phyloP scores from a whole-genome alignment of 2,888 invertebrate genomes.

The Eilema depressum region DNA sequence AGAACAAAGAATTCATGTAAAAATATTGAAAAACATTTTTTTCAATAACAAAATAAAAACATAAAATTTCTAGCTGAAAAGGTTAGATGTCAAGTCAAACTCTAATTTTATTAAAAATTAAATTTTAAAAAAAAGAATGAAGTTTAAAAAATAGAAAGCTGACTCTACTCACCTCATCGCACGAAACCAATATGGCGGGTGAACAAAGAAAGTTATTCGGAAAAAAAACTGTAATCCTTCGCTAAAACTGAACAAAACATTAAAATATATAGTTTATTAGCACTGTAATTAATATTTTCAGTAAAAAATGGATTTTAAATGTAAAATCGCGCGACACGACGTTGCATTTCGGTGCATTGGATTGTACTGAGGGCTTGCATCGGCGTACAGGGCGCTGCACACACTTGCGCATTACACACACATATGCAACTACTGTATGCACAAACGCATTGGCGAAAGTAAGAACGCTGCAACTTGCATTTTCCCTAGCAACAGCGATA shows the following conservation, averaged over 20 bases:
- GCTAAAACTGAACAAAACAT: constrained; percentile 34
- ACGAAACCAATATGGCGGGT: constrained; percentile 67
- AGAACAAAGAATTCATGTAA: constrained; percentile 16
- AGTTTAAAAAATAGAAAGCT: constrained; percentile 59
- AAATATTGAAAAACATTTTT: background rate
- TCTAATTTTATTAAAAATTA: constrained; percentile 18
- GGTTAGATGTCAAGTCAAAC: background rate
- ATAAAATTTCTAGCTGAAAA: background rate
- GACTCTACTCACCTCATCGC: constrained; percentile 59
- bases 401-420: constrained; percentile 41
- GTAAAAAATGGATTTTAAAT: constrained; percentile 24
- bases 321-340: constrained; percentile 31
- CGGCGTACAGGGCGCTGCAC: constrained; percentile 50
- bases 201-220: constrained; percentile 58
- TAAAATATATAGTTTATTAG: constrained; percentile 3
- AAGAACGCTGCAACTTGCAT: constrained; percentile 51
- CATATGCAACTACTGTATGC: constrained; percentile 35
- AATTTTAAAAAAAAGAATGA: constrained; percentile 51
- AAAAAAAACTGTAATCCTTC: constrained; percentile 51
- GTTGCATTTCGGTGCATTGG: constrained; percentile 56
- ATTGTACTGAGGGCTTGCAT: constrained; percentile 48
- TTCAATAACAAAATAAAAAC: background rate
- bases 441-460: constrained; percentile 54
- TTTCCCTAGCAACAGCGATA: constrained; percentile 58
- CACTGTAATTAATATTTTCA: constrained; percentile 30